These are phyloP conservation scores for Drosophila saltans DNA, from an alignment of 1,140 invertebrate genomes.

Conservation along the genomic window DNA sequence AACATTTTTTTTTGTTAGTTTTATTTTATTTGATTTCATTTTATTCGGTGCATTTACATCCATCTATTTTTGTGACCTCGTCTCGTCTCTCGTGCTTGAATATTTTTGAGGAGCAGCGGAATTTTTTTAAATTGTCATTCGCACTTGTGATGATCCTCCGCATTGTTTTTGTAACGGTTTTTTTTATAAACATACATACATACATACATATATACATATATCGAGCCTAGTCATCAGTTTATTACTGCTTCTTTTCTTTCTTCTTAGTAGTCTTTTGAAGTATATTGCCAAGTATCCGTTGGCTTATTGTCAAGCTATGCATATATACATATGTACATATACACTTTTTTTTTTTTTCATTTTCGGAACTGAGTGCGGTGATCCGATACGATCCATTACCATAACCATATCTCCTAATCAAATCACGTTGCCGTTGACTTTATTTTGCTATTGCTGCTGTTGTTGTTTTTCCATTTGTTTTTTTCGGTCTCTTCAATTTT, in stretches of 20 bases:
- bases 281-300: neutral
- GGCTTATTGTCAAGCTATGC: slow-evolving; percentile 43
- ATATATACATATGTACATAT: slow-evolving; percentile 22
- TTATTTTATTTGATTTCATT: slow-evolving; percentile 41
- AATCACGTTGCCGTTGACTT: slow-evolving; percentile 49
- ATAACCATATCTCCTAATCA: slow-evolving; percentile 52
- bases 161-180: neutral
- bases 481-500: slow-evolving; percentile 11
- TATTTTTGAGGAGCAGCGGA: neutral
- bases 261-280: neutral
- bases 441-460: slow-evolving; percentile 10
- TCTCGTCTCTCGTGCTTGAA: slow-evolving; percentile 2
- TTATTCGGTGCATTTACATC: slow-evolving; percentile 40
- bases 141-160: neutral
- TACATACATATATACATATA: too few relatives aligned
- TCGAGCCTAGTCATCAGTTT: neutral
- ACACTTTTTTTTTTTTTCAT: slow-evolving; percentile 58
- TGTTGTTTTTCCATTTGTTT: slow-evolving; percentile 14
- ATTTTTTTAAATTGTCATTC: neutral
- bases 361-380: slow-evolving; percentile 48
- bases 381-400: slow-evolving; percentile 40
- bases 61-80: slow-evolving; percentile 38
- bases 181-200: neutral
- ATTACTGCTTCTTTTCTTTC: neutral
- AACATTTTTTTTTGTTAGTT: neutral